phyloP scores from a whole-genome alignment of 2,113 vertebrate species.

The Mungos mungo region DNA sequence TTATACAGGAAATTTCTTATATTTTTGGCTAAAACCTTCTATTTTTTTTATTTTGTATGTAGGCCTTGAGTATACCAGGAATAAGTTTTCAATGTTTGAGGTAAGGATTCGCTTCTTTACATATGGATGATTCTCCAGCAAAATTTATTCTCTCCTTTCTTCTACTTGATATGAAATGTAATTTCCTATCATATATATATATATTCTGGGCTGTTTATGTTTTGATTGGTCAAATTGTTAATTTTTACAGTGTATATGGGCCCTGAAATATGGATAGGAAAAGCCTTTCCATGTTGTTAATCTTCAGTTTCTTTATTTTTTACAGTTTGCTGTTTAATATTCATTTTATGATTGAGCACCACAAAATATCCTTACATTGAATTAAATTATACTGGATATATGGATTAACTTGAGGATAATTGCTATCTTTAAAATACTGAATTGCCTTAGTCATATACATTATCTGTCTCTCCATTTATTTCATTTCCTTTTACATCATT shows the following conservation, averaged over 20 bases:
- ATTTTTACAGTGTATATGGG: background rate
- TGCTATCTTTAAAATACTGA: background rate
- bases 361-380: background rate
- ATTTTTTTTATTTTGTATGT: background rate
- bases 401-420: background rate
- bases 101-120: background rate
- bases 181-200: background rate
- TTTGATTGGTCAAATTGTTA: background rate
- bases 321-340: background rate
- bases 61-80: background rate
- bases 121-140: background rate
- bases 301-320: conserved; percentile 7
- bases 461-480: background rate
- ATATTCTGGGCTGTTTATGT: background rate
- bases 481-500: background rate
- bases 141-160: background rate
- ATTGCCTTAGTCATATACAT: background rate
- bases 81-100: background rate
- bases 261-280: background rate
- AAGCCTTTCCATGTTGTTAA: background rate
- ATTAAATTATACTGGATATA: background rate
- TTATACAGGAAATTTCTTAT: background rate
- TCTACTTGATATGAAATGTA: background rate
- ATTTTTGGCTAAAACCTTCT: background rate
- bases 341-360: background rate